Conservation (phyloP, 2,888 invertebrate species). For the Cetonia aurata region DNA sequence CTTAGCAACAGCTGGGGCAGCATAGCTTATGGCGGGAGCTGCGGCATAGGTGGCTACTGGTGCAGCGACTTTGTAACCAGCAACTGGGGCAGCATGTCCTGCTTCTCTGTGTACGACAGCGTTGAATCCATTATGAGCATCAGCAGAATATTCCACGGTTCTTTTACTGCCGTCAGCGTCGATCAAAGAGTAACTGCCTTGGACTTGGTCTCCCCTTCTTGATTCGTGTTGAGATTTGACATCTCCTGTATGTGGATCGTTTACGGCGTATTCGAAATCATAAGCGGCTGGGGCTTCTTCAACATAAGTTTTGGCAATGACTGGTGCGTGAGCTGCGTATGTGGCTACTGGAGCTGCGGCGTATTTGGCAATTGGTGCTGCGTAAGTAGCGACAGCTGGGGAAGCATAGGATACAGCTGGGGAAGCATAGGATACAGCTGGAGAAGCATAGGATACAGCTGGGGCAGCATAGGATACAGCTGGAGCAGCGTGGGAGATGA, state of each 20-base stretch:
- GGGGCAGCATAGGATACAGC: constrained; percentile 45
- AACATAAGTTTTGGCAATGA: constrained; percentile 65
- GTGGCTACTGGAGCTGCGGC: constrained; percentile 44
- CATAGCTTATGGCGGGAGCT: constrained; percentile 51
- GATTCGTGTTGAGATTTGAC: constrained; percentile 68
- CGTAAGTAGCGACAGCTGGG: constrained; percentile 60
- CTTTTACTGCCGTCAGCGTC: constrained; percentile 69
- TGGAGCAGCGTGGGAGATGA: constrained; percentile 44
- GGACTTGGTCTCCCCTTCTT: constrained; percentile 68
- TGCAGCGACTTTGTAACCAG: constrained; percentile 52
- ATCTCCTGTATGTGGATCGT: constrained; percentile 69
- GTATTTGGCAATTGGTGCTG: constrained; percentile 45
- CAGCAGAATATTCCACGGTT: constrained; percentile 69
- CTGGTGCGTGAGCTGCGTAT: constrained; percentile 53
- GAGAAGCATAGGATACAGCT: constrained; percentile 58
- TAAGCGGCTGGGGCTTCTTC: constrained; percentile 66
- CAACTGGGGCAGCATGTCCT: constrained; percentile 54
- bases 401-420: constrained; percentile 56
- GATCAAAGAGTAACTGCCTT: constrained; percentile 68
- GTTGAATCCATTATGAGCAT: constrained; percentile 68
- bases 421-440: constrained; percentile 59
- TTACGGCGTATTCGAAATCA: constrained; percentile 66
- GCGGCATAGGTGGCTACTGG: constrained; percentile 62
- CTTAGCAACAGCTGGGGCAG: constrained; percentile 33
- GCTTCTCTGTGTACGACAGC: constrained; percentile 69